These are phyloP conservation scores for Stegodyphus dumicola DNA, from an alignment of 1,140 invertebrate species.

Conservation along the genomic window DNA sequence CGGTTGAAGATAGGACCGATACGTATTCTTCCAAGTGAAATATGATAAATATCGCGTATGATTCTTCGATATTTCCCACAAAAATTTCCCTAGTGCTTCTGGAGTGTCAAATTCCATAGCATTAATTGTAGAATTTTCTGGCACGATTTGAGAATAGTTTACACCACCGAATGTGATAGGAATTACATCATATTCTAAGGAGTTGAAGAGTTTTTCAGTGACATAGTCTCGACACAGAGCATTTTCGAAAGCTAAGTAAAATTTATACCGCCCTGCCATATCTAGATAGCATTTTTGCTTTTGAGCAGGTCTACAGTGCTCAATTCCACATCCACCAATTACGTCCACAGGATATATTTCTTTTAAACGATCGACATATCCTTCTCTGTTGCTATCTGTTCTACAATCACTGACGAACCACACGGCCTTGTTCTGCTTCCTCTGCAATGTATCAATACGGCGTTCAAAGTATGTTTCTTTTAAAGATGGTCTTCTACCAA, in stretches of 20 bases:
- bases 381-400: conserved; percentile 63
- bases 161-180: conserved; percentile 69
- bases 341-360: conserved; percentile 66
- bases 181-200: conserved; percentile 65
- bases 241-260: conserved; percentile 71
- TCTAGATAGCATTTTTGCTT: conserved; percentile 61
- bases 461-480: too few species aligned
- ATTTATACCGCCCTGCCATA: conserved; percentile 65
- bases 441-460: not conserved
- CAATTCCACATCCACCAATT: conserved; percentile 66
- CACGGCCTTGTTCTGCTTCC: conserved; percentile 68
- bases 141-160: conserved; percentile 63
- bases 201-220: conserved; percentile 69
- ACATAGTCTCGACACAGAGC: conserved; percentile 70
- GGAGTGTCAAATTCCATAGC: conserved; percentile 57
- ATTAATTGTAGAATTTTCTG: conserved; percentile 63
- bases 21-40: conserved; percentile 54
- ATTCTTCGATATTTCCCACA: conserved; percentile 32
- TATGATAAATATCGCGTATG: conserved; percentile 32
- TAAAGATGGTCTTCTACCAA: not conserved
- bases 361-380: conserved; percentile 63
- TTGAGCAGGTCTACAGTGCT: conserved; percentile 63
- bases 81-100: conserved; percentile 49
- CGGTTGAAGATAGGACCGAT: conserved; percentile 29
- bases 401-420: conserved; percentile 69